phyloP scores from a whole-genome alignment of 2,888 invertebrate species.

The Flabesymbios commensalis region DNA sequence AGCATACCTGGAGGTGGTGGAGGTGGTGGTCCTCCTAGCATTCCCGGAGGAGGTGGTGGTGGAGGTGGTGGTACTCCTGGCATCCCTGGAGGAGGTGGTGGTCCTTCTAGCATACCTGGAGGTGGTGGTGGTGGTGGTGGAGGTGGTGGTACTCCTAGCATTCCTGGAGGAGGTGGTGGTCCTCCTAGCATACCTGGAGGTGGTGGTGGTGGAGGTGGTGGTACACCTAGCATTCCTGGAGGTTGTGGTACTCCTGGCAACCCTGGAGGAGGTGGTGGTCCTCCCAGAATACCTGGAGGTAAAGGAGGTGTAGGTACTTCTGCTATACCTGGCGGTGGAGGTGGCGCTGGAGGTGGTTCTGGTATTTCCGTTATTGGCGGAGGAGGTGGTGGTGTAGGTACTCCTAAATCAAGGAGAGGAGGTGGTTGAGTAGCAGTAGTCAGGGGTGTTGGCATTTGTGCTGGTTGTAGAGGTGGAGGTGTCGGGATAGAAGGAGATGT shows the following conservation, averaged over 20 bases:
- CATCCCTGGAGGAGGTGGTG: slow-evolving; percentile 51
- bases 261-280: too few relatives aligned
- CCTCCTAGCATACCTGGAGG: too few relatives aligned
- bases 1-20: slow-evolving; percentile 44
- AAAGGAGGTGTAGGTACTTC: neutral
- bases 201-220: neutral
- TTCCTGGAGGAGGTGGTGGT: neutral
- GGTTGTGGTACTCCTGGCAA: neutral
- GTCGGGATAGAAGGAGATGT: too few relatives aligned
- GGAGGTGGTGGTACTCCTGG: slow-evolving; percentile 24
- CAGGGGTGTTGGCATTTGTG: too few relatives aligned
- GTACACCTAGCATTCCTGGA: too few relatives aligned
- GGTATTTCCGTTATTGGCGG: neutral
- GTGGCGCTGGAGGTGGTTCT: neutral
- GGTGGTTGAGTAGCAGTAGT: too few relatives aligned
- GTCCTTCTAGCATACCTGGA: neutral
- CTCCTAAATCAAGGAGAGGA: too few relatives aligned
- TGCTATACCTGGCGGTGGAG: neutral
- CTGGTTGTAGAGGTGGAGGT: too few relatives aligned
- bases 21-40: slow-evolving; percentile 18
- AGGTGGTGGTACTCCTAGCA: neutral
- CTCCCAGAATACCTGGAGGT: too few relatives aligned
- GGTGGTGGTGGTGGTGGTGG: slow-evolving; percentile 48
- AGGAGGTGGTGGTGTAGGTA: neutral
- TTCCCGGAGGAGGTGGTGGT: slow-evolving; percentile 36